Percentiles rank a stretch among this genome's conserved stretches.
Conservation (phyloP, 2,113 vertebrate species). For the Tragelaphus scriptus region DNA sequence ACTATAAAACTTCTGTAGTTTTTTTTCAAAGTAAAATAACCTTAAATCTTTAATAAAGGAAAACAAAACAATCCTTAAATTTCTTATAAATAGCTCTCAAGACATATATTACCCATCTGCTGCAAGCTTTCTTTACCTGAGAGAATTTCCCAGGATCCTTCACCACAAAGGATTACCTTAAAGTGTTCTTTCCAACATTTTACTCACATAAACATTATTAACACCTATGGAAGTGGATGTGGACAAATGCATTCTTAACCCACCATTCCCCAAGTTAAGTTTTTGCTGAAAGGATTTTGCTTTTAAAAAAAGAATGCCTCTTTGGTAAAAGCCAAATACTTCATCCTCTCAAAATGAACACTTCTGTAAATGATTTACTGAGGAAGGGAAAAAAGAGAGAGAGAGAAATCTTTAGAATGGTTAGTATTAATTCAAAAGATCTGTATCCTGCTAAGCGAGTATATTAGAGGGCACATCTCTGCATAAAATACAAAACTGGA, state of each 20-base stretch:
- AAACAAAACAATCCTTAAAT: slow-evolving; percentile 54
- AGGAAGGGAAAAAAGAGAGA: not conserved
- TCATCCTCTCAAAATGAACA: slow-evolving; percentile 20
- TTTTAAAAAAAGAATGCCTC: slow-evolving; percentile 17
- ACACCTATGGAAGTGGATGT: not conserved
- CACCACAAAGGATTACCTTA: slow-evolving; percentile 33
- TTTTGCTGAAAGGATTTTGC: slow-evolving; percentile 35
- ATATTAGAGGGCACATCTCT: not conserved
- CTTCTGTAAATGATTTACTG: slow-evolving; percentile 5
- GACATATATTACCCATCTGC: slow-evolving; percentile 64
- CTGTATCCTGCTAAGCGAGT: not conserved
- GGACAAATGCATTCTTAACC: not conserved
- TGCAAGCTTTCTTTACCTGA: slow-evolving; percentile 62
- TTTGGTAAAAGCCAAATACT: slow-evolving; percentile 66
- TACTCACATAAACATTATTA: not conserved
- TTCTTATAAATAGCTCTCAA: slow-evolving; percentile 62
- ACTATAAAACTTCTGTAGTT: slow-evolving; percentile 65
- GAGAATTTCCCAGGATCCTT: slow-evolving; percentile 56
- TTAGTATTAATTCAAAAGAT: not conserved
- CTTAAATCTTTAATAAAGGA: slow-evolving; percentile 61
- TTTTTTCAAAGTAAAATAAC: slow-evolving; percentile 58
- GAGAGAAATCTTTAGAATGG: not conserved
- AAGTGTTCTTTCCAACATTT: not conserved
- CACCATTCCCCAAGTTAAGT: not conserved
- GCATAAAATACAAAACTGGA: not conserved